These are phyloP conservation scores for Coturnix japonica DNA, from an alignment of 2,113 vertebrate species.

Conservation along the genomic window DNA sequence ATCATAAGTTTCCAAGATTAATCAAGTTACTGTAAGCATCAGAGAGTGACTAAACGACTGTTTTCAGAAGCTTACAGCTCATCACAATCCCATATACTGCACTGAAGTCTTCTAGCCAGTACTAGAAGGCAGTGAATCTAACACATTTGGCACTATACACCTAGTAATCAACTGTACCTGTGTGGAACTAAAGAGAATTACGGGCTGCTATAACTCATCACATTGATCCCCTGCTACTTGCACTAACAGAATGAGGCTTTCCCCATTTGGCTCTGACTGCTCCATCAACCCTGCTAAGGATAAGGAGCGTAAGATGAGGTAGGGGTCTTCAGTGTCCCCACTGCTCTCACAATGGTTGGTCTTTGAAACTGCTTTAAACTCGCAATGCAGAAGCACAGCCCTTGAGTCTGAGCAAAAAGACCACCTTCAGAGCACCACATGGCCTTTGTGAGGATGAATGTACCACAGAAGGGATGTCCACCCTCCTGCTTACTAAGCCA, in stretches of 20 bases:
- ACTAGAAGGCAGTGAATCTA: neutral
- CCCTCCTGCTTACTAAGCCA: neutral
- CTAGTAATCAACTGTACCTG: neutral
- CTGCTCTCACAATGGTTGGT: neutral
- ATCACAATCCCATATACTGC: neutral
- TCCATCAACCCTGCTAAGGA: slow-evolving; percentile 6
- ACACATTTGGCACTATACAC: neutral
- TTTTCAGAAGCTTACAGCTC: neutral
- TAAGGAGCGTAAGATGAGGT: slow-evolving; percentile 15
- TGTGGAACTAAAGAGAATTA: slow-evolving; percentile 8
- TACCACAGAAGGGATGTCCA: neutral
- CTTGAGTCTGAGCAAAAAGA: neutral
- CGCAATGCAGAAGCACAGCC: neutral
- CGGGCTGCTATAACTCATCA: neutral
- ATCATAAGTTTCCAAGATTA: neutral
- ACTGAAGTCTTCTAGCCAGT: neutral
- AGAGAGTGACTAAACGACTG: neutral
- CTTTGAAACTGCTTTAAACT: neutral
- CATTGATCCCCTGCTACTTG: neutral
- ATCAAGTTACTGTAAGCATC: neutral
- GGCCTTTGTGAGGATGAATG: neutral
- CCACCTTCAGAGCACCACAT: neutral
- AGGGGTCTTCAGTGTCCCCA: neutral
- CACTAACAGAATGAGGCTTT: slow-evolving; percentile 21
- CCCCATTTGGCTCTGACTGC: neutral